Conservation (phyloP, 2,113 vertebrate species). For the Toxostoma redivivum region DNA sequence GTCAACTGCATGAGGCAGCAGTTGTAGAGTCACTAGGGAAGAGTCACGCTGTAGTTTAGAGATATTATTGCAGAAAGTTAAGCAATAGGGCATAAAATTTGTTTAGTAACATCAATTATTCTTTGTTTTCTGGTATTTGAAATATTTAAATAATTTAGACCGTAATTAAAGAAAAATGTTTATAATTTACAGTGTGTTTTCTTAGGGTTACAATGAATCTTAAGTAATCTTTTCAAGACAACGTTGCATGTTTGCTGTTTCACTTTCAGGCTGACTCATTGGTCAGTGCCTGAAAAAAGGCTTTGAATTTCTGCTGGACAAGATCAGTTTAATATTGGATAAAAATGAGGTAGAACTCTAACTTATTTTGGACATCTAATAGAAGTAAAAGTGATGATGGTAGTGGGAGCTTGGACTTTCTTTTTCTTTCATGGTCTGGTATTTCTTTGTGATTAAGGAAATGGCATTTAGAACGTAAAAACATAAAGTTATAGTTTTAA, state of each 20-base stretch:
- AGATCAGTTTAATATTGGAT: neutral
- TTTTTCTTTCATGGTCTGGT: neutral
- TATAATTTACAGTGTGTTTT: neutral
- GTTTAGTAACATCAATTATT: neutral
- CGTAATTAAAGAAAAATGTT: neutral
- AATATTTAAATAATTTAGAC: neutral
- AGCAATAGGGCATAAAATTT: neutral
- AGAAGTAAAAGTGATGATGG: neutral
- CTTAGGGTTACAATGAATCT: neutral
- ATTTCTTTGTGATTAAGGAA: neutral
- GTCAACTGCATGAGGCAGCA: neutral
- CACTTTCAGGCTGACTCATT: neutral
- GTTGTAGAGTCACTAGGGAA: neutral
- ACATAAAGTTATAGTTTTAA: neutral
- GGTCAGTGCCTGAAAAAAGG: neutral
- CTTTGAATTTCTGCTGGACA: neutral
- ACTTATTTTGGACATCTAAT: neutral
- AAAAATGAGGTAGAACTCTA: neutral
- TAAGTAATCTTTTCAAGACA: neutral
- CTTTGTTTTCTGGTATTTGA: neutral
- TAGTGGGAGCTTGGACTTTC: neutral
- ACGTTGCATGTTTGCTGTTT: rapidly evolving
- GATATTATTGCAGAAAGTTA: neutral
- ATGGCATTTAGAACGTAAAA: neutral
- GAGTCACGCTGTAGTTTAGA: neutral